These are phyloP conservation scores for Chaetops frenatus DNA, from an alignment of 2,113 vertebrate species.

Conservation along the genomic window DNA sequence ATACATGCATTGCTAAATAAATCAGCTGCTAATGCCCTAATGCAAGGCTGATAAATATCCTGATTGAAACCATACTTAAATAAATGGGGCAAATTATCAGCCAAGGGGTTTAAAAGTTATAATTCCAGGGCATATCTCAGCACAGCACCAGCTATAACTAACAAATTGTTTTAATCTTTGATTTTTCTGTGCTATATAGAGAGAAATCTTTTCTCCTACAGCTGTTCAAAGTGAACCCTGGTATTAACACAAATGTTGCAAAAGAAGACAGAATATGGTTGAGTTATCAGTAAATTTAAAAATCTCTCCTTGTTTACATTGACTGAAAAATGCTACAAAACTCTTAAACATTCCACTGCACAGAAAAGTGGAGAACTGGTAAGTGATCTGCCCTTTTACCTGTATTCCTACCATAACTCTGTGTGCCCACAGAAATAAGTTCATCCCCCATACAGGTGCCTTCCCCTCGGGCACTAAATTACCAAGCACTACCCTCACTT, in stretches of 20 bases:
- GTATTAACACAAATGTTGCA: background rate
- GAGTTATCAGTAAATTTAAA: background rate
- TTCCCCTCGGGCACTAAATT: background rate
- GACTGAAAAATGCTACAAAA: background rate
- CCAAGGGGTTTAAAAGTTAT: background rate
- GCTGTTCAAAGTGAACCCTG: background rate
- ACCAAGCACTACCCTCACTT: background rate
- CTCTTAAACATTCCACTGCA: background rate
- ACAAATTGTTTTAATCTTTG: background rate
- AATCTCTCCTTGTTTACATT: background rate
- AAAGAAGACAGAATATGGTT: background rate
- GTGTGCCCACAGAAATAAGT: background rate
- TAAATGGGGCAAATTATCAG: background rate
- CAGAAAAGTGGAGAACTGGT: background rate
- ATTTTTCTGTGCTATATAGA: background rate
- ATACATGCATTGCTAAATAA: conserved; percentile 39
- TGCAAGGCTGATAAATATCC: background rate
- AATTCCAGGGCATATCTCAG: background rate
- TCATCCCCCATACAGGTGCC: background rate
- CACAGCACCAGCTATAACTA: background rate
- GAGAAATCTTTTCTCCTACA: background rate
- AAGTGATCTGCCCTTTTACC: background rate
- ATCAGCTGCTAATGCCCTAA: background rate
- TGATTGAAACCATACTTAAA: background rate
- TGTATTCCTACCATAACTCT: background rate